A percentile compares a stretch with the other conserved stretches of the same genome.
These are phyloP conservation scores for Phylloscopus trochilus DNA, from an alignment of 2,113 vertebrate species.

Conservation along the genomic window DNA sequence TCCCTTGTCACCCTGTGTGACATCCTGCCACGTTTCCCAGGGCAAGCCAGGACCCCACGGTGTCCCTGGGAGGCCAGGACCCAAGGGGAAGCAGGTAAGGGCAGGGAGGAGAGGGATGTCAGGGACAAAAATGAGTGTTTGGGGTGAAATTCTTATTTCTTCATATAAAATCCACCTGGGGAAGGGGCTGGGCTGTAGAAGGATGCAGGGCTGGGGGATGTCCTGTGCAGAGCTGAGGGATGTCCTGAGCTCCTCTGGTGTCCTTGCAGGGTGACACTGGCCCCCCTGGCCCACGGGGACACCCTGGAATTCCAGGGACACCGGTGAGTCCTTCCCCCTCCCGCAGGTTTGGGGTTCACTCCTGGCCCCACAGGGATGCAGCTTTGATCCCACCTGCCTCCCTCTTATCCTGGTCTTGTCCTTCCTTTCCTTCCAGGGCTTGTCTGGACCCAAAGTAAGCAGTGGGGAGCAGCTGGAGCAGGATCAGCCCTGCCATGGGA, in stretches of 20 bases:
- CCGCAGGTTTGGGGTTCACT: rapidly evolving
- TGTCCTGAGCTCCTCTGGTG: not conserved
- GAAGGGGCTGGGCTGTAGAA: not conserved
- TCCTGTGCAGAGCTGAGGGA: not conserved
- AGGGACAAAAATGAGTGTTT: not conserved
- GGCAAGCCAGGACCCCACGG: conserved; percentile 76
- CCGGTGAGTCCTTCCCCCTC: conserved; percentile 68
- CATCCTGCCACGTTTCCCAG: conserved; percentile 38
- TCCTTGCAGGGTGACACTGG: conserved; percentile 77
- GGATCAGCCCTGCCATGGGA: not conserved
- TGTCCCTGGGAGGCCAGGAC: conserved; percentile 65
- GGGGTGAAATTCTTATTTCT: not conserved
- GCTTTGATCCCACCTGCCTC: not conserved
- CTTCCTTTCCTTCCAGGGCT: conserved; percentile 71
- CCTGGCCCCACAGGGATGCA: not conserved
- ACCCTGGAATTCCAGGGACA: conserved; percentile 73
- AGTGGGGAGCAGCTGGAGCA: rapidly evolving
- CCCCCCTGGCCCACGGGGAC: conserved; percentile 65
- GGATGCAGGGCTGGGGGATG: not conserved
- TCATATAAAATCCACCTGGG: not conserved
- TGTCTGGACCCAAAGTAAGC: conserved; percentile 81
- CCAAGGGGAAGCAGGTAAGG: conserved; percentile 82
- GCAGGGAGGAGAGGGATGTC: not conserved
- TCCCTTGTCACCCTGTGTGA: not conserved
- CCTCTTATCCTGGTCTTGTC: not conserved